Base-by-base conservation (phyloP, 2,113 vertebrate genomes). In the Thinocorus orbignyianus region DNA sequence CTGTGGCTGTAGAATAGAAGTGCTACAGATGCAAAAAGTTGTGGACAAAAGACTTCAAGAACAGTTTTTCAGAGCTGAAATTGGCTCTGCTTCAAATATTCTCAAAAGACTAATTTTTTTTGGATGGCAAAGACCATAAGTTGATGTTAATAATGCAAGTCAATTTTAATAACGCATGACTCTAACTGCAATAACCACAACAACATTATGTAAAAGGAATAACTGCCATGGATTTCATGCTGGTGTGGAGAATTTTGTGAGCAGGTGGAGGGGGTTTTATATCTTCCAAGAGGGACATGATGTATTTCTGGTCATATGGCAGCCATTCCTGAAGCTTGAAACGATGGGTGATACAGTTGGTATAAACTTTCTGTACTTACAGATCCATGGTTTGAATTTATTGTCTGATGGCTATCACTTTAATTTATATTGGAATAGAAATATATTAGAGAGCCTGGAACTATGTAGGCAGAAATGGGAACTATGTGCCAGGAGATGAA, bases 171-270 rank as follows among this genome's bases (percentile, higher is more conserved):
- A 93, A 88, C 26, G 8, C 6, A 2, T 82, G 44, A 42, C 46
- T 95, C n/a, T 94, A 88, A 65, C 62, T 83, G 49, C 28, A 74
- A 46, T 69, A 94, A 88, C 64, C 66, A 64, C 83, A 82, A 77
- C 9, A 64, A 54, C 26, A 12, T 72, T 90, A 61, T 42, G 37
- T 49, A 62, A 90, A 77, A 65, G 35, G 22, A 86, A 41, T 5
- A 65, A 89, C 28, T 78, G 71, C 22, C 71, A 49, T 55, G n/a
- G 85, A 86, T 79, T 91, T 95, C 92, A 90, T 74, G 31, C 52
- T 91, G 14, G 16, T 61, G 31, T 66, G 48, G 39, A 92, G 48
- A 93, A 87, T 25, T 78, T 44, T 79, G n/a, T 94, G 71, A 90
- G 73, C 81, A 84, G 64, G 83, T 93, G 69, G 62, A 83, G 26